Evolutionary conservation across 1,140 invertebrate species (phyloP).

Genomic region (Yoshiicerus persimilis): DNA sequence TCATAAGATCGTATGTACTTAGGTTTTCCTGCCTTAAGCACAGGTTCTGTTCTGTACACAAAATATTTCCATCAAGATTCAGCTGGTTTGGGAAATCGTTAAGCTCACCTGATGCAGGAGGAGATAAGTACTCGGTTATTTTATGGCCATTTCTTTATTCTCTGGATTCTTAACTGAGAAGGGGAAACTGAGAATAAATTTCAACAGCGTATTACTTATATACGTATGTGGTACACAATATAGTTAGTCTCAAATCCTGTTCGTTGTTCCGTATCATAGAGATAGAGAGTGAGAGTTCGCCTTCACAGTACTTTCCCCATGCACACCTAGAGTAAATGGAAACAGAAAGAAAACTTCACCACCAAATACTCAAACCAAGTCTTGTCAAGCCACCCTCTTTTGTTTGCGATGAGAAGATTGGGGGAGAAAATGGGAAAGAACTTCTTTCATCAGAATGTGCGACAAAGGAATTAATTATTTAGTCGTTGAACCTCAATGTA

Average conservation of each 20-base stretch:
- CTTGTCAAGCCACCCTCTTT: not conserved
- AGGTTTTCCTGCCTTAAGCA: not conserved
- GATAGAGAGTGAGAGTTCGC: not conserved
- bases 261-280: not conserved
- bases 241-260: not conserved
- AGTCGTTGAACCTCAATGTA: not conserved
- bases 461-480: constrained; percentile 35
- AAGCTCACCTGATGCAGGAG: not conserved
- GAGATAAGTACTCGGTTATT: not conserved
- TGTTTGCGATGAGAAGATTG: not conserved
- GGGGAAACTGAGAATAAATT: not conserved
- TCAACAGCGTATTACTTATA: not conserved
- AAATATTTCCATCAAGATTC: not conserved
- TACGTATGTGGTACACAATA: not conserved
- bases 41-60: not conserved
- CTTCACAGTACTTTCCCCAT: not conserved
- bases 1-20: not conserved
- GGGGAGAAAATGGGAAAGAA: constrained; percentile 4
- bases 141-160: not conserved
- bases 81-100: not conserved
- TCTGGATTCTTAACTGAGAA: not conserved
- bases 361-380: not conserved
- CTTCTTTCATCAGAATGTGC: not conserved
- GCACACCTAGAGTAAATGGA: not conserved
- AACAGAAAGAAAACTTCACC: not conserved